Evolutionary conservation across 2,888 invertebrate species (phyloP).

Genomic region (Scaeva pyrastri): DNA sequence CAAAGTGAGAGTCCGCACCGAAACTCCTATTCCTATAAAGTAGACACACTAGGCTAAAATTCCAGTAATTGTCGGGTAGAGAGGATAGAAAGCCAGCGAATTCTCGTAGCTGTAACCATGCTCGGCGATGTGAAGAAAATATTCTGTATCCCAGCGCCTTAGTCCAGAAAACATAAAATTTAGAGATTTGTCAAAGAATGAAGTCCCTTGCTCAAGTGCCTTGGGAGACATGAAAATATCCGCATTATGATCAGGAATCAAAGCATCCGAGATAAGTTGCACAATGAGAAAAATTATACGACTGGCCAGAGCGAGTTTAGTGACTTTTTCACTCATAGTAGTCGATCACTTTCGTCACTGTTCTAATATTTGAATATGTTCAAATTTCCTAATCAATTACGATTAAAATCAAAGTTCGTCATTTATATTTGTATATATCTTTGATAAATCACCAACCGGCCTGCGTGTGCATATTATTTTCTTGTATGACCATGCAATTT

Average conservation of each 20-base stretch:
- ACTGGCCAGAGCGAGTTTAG: constrained; percentile 87
- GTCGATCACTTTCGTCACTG: constrained; percentile 3
- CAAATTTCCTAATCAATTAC: neutral
- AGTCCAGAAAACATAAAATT: constrained; percentile 90
- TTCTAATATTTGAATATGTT: neutral
- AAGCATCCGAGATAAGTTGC: constrained; percentile 88
- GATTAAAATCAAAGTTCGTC: constrained; percentile 21
- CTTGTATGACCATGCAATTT: neutral
- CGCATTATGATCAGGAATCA: constrained; percentile 91
- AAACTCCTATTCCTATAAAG: constrained; percentile 79
- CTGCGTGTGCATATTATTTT: constrained; percentile 51
- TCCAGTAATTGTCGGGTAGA: constrained; percentile 91
- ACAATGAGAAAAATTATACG: constrained; percentile 87
- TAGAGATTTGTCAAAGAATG: constrained; percentile 85
- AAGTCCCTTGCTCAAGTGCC: neutral
- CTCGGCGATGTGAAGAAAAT: constrained; percentile 96
- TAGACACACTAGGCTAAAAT: constrained; percentile 84
- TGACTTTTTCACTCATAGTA: constrained; percentile 82
- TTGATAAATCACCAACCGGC: constrained; percentile 47
- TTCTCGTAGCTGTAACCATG: constrained; percentile 98
- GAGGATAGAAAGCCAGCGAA: constrained; percentile 96
- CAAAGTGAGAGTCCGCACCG: constrained; percentile 85
- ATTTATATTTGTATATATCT: too few species aligned
- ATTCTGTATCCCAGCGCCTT: constrained; percentile 97
- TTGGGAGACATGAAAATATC: constrained; percentile 86